Conservation (phyloP, 2,113 vertebrate species). For the Monopterus albus region DNA sequence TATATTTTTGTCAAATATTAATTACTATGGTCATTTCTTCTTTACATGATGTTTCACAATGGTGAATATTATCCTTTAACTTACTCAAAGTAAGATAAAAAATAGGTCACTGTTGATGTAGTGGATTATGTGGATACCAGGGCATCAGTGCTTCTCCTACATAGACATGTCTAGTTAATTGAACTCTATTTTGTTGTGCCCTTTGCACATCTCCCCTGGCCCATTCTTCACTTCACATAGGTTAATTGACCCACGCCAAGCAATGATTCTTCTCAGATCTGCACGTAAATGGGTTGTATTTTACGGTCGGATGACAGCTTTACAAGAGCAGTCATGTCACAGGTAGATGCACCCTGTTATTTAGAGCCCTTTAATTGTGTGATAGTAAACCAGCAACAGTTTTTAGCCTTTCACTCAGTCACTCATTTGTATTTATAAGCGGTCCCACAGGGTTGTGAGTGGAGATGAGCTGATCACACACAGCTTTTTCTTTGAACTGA, state of each 20-base stretch:
- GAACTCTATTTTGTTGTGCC: slow-evolving; percentile 33
- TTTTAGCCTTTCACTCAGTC: slow-evolving; percentile 37
- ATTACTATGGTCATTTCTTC: too few species aligned
- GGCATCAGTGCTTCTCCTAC: slow-evolving; percentile 16
- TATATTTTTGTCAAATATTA: too few species aligned
- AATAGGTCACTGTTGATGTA: slow-evolving; percentile 14
- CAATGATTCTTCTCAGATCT: slow-evolving; percentile 34
- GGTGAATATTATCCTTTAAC: too few species aligned
- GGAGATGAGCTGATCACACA: neutral
- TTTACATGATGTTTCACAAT: too few species aligned
- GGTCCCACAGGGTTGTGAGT: slow-evolving; percentile 14
- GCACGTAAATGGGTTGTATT: slow-evolving; percentile 48
- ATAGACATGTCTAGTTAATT: slow-evolving; percentile 61
- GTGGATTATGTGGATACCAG: slow-evolving; percentile 27
- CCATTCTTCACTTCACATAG: slow-evolving; percentile 22
- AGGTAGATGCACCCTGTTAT: slow-evolving; percentile 50
- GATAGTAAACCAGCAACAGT: slow-evolving; percentile 42
- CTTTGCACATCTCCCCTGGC: slow-evolving; percentile 28
- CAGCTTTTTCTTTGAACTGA: slow-evolving; percentile 2
- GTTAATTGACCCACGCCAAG: slow-evolving; percentile 65
- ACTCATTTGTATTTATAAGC: slow-evolving; percentile 39
- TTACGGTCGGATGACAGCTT: slow-evolving; percentile 53
- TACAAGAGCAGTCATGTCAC: slow-evolving; percentile 56
- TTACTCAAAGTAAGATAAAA: too few species aligned
- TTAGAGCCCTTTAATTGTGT: slow-evolving; percentile 50